Percentiles rank a stretch among this genome's conserved stretches.
Evolutionary conservation across 2,113 vertebrate species (phyloP).

Genomic region (Protomyctophum bolini): DNA sequence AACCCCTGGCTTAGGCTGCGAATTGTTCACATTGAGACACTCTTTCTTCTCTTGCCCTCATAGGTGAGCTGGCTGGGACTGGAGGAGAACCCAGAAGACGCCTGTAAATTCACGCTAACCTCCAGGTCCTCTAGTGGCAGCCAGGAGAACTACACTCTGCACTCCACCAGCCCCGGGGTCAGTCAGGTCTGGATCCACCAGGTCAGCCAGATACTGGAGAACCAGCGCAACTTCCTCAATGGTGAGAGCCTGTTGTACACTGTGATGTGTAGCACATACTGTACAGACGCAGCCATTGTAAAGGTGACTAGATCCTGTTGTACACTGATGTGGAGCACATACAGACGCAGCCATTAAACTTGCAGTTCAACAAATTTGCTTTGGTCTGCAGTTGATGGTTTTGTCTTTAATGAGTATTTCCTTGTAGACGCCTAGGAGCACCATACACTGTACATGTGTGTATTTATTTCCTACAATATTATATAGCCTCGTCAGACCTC

Average conservation of each 20-base stretch:
- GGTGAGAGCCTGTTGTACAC: slow-evolving; percentile 75
- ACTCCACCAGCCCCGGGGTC: slow-evolving; percentile 87
- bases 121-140: slow-evolving; percentile 87
- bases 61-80: slow-evolving; percentile 98
- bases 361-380: too few species aligned
- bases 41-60: not conserved
- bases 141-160: slow-evolving; percentile 88
- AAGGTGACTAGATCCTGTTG: too few species aligned
- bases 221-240: slow-evolving; percentile 98
- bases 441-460: too few species aligned
- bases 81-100: slow-evolving; percentile 94
- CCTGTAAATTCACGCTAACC: slow-evolving; percentile 94
- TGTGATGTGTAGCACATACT: too few species aligned
- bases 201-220: slow-evolving; percentile 98
- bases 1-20: not conserved
- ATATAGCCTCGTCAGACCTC: too few species aligned
- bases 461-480: too few species aligned
- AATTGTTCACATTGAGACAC: not conserved
- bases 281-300: too few species aligned
- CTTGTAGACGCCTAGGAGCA: too few species aligned
- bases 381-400: too few species aligned
- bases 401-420: too few species aligned
- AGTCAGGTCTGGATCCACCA: slow-evolving; percentile 94
- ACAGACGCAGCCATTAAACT: too few species aligned
- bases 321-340: too few species aligned